phyloP scores from a whole-genome alignment of 2,797 vertebrate genomes.

The Erpetoichthys calabaricus region DNA sequence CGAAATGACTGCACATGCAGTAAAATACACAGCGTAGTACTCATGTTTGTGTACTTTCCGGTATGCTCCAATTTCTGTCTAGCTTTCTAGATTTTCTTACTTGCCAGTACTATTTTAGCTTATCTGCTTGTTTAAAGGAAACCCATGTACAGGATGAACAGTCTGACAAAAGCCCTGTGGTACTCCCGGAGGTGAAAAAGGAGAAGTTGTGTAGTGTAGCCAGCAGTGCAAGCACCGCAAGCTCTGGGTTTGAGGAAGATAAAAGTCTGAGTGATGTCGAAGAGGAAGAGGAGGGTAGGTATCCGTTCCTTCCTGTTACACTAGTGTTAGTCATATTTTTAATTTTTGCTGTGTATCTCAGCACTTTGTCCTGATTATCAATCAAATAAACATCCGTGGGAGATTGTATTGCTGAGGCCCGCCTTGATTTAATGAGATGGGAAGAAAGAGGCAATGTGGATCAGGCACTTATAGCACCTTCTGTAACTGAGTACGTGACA shows the following conservation, averaged over 20 bases:
- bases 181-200: slow-evolving; percentile 28
- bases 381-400: slow-evolving; percentile 54
- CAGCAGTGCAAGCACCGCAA: slow-evolving; percentile 42
- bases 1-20: no score
- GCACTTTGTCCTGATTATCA: slow-evolving; percentile 50
- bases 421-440: slow-evolving; percentile 43
- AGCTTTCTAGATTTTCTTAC: no score
- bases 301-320: slow-evolving; percentile 46
- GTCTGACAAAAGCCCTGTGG: slow-evolving; percentile 30
- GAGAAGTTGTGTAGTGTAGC: slow-evolving; percentile 38
- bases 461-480: slow-evolving; percentile 25
- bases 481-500: no score
- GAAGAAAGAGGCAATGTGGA: slow-evolving; percentile 40
- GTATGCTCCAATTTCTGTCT: no score
- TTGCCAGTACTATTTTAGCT: neutral
- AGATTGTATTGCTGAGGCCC: slow-evolving; percentile 30
- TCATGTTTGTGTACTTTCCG: no score
- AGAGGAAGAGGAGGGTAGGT: slow-evolving; percentile 57
- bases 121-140: slow-evolving; percentile 30
- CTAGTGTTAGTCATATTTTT: slow-evolving; percentile 39
- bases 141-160: slow-evolving; percentile 28
- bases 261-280: slow-evolving; percentile 44
- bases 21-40: no score
- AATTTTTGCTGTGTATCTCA: slow-evolving; percentile 38
- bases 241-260: slow-evolving; percentile 55